Evolutionary conservation across 2,888 invertebrate genomes (phyloP).

Genomic region (Abscondita cerata): DNA sequence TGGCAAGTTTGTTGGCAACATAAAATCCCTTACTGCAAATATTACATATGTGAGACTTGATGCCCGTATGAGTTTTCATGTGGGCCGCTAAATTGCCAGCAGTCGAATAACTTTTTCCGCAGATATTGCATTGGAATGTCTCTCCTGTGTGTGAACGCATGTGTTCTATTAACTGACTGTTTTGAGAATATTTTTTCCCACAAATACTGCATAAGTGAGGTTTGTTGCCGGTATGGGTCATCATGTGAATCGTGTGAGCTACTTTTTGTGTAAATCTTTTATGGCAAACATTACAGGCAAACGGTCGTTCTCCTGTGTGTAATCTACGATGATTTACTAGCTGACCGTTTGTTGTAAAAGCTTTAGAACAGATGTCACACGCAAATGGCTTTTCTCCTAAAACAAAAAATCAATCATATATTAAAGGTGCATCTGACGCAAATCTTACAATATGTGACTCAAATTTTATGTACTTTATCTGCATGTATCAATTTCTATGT

Average conservation of each 20-base stretch:
- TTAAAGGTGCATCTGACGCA: too few species aligned
- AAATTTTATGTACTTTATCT: neutral
- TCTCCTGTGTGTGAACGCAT: slow-evolving; percentile 50
- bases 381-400: slow-evolving; percentile 39
- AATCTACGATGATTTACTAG: slow-evolving; percentile 43
- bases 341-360: slow-evolving; percentile 46
- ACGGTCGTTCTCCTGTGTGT: slow-evolving; percentile 51
- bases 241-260: slow-evolving; percentile 44
- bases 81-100: slow-evolving; percentile 45
- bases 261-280: slow-evolving; percentile 50
- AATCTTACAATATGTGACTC: neutral
- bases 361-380: slow-evolving; percentile 40
- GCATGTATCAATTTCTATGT: neutral
- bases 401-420: slow-evolving; percentile 1
- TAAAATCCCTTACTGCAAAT: slow-evolving; percentile 48
- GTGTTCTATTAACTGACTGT: slow-evolving; percentile 43
- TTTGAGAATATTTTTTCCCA: slow-evolving; percentile 46
- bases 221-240: slow-evolving; percentile 45
- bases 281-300: slow-evolving; percentile 51
- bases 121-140: slow-evolving; percentile 43
- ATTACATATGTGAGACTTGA: slow-evolving; percentile 46
- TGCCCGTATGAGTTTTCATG: slow-evolving; percentile 49
- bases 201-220: slow-evolving; percentile 46
- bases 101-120: slow-evolving; percentile 44
- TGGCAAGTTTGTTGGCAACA: slow-evolving; percentile 45